Evolutionary conservation across 2,888 invertebrate species (phyloP).

Genomic region (Steinernema hermaphroditum): DNA sequence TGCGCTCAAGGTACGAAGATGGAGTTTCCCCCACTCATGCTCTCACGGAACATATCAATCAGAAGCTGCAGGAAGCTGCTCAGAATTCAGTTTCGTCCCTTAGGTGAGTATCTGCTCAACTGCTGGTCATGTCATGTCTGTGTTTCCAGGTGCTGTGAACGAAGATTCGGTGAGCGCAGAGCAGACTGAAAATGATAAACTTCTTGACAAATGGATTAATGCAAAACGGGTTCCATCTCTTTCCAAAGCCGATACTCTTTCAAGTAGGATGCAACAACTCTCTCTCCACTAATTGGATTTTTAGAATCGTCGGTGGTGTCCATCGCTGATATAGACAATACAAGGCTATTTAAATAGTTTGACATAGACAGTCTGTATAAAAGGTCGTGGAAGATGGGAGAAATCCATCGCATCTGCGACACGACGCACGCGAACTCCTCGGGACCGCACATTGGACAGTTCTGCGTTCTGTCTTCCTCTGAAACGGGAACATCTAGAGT

Average conservation of each 20-base stretch:
- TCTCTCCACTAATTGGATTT: background rate
- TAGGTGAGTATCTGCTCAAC: background rate
- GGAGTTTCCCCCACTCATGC: background rate
- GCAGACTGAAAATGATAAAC: constrained; percentile 16
- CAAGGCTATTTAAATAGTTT: constrained; percentile 16
- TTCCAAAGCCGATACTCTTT: constrained; percentile 27
- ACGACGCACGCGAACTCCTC: constrained; percentile 64
- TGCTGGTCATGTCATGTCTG: no score
- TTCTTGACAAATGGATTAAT: constrained; percentile 6
- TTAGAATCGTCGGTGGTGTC: constrained; percentile 18
- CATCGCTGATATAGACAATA: background rate
- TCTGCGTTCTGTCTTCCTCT: no score
- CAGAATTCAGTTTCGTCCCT: constrained; percentile 18
- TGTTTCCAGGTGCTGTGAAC: background rate
- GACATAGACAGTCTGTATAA: background rate
- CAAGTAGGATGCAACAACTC: background rate
- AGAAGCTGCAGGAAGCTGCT: background rate
- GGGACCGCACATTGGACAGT: constrained; percentile 61
- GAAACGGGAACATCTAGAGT: no score
- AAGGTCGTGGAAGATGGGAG: no score
- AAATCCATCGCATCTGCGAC: no score
- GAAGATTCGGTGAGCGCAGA: background rate
- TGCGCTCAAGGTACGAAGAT: background rate
- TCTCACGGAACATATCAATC: constrained; percentile 21
- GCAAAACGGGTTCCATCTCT: constrained; percentile 15